Evolutionary conservation across 2,797 vertebrate genomes (phyloP).

Genomic region (Pangasius macronema): DNA sequence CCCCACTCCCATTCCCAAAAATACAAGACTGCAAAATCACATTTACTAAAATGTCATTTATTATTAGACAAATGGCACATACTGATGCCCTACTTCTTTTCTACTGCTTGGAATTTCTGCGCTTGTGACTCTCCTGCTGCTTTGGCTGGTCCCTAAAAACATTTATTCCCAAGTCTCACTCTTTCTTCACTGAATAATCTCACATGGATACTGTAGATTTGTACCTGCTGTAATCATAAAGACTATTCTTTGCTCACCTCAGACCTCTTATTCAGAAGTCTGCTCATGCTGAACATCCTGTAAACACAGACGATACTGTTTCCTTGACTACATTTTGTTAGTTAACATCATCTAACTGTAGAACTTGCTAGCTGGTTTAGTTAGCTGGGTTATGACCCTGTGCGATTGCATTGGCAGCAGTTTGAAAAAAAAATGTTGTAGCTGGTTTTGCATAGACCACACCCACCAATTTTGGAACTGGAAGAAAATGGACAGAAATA

Average conservation of each 20-base stretch:
- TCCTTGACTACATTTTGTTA: neutral
- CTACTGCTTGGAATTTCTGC: neutral
- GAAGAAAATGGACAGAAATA: neutral
- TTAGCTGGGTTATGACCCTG: neutral
- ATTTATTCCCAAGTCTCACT: neutral
- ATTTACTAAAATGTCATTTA: neutral
- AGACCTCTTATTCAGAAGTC: no score
- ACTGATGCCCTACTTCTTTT: neutral
- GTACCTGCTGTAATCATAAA: neutral
- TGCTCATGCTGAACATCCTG: neutral
- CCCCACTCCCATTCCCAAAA: neutral
- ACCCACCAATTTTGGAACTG: neutral
- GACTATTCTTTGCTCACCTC: neutral
- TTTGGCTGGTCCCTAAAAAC: neutral
- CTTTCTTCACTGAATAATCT: neutral
- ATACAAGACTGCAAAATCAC: neutral
- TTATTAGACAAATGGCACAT: neutral
- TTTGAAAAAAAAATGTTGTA: neutral
- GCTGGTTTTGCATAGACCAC: neutral
- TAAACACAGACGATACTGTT: neutral
- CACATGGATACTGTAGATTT: neutral
- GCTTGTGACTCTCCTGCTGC: neutral
- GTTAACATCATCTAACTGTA: no score
- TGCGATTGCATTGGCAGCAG: neutral
- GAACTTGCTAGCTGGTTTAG: neutral